Evolutionary conservation across 1,140 invertebrate species (phyloP), one percentile per base, ranked within the genome.

Genomic region (Theocolax elegans): DNA sequence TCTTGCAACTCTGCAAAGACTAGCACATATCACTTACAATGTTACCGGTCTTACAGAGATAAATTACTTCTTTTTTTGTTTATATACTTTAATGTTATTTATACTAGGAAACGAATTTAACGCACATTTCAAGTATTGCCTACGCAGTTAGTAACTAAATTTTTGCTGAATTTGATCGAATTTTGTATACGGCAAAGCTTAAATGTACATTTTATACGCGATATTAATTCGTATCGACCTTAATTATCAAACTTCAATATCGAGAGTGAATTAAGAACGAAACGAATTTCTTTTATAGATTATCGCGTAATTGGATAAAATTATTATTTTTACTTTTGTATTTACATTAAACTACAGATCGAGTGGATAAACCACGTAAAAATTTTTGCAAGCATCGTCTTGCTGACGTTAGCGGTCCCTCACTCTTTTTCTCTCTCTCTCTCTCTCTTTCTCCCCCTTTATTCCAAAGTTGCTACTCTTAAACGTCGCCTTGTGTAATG

Each of bases 401-500:
- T 21, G 46, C 31, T 60, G 44, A 46, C 46, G 71, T 73, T 67
- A 65, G 3, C 68, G 70, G 71, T 72, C 71, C 66, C 66, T 67
- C 38, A 13, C 35, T 73, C 38, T 44, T 51, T 13, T 54, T 71
- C 62, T 71, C 51, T 40, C 49, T 66, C 42, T 51, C 29, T 67
- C 67, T 56, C 66, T 66, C 51, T 65, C 49, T 67, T 46, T 38
- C 67, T 59, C 54, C 19, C 66, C 17, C 69, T 75, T 8, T 38
- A 21, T 9, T 60, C 72, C 51, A 60, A 58, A 71, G 49, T 73
- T 68, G 60, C 56, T 49, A 74, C 75, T 49, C 67, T 25, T 60
- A 74, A 72, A 72, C 71, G 56, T 75, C 69, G 72, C 51, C 62
- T 49, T 42, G 51, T 76, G 64, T 71, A 75, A 75, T 79, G 77